These are phyloP conservation scores for Polypedilum pembai DNA, from an alignment of 1,140 invertebrate species.

Conservation along the genomic window DNA sequence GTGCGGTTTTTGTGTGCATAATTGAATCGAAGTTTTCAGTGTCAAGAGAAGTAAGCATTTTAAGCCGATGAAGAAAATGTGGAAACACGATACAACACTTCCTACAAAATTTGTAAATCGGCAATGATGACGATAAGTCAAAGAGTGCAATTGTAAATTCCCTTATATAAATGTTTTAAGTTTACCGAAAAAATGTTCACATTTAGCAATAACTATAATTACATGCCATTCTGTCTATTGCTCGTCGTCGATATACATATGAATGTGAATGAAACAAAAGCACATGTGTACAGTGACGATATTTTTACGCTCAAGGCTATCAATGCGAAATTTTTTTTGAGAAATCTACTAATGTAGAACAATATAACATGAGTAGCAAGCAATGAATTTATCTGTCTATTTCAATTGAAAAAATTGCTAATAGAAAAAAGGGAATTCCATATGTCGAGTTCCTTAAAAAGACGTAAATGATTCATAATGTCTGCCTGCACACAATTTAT, in stretches of 20 bases:
- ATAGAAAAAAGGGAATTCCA: constrained; percentile 1
- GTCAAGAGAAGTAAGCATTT: background rate
- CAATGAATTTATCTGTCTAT: background rate
- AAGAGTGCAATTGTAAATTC: too few species aligned
- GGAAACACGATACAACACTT: too few species aligned
- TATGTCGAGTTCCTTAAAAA: background rate
- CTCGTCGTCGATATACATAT: too few species aligned
- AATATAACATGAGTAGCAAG: background rate
- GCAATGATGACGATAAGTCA: too few species aligned
- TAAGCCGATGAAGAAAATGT: background rate
- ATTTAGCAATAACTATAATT: too few species aligned
- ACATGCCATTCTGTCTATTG: too few species aligned
- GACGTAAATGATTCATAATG: too few species aligned
- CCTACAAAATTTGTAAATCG: too few species aligned
- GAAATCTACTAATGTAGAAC: background rate
- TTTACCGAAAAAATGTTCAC: too few species aligned
- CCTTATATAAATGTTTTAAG: too few species aligned
- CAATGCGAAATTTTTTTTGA: background rate
- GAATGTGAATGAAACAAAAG: background rate
- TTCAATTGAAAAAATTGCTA: background rate
- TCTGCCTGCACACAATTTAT: too few species aligned
- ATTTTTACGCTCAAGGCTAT: background rate
- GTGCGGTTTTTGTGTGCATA: constrained; percentile 5
- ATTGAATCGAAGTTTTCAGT: background rate
- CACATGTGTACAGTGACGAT: background rate